These are phyloP conservation scores for Zosterops japonicus DNA, from an alignment of 2,113 vertebrate genomes.

Conservation along the genomic window DNA sequence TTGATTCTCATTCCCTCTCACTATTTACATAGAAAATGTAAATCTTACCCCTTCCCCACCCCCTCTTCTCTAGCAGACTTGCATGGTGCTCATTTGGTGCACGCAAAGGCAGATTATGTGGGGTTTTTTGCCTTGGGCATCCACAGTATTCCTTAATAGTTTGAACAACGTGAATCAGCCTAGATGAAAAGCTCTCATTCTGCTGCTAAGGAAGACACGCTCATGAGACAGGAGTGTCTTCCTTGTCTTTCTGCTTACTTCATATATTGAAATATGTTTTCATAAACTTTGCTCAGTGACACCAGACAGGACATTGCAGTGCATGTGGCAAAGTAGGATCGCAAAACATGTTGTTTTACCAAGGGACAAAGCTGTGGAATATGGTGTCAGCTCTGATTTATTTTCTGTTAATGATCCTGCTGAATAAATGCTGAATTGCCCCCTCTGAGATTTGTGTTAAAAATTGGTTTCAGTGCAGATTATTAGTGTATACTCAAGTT, in stretches of 20 bases:
- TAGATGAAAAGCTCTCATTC: not conserved
- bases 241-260: not conserved
- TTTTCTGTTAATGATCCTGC: not conserved
- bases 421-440: not conserved
- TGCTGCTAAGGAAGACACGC: not conserved
- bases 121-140: conserved; percentile 3
- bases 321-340: not conserved
- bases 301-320: not conserved
- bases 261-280: not conserved
- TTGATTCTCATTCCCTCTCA: not conserved
- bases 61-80: not conserved
- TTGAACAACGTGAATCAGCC: not conserved
- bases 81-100: not conserved
- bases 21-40: not conserved
- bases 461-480: not conserved
- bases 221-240: not conserved
- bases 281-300: not conserved
- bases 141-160: not conserved
- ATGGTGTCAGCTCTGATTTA: fast-evolving
- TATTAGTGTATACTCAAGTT: not conserved
- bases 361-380: not conserved
- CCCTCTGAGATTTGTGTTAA: not conserved
- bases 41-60: not conserved
- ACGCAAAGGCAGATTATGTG: not conserved
- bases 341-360: fast-evolving